A percentile compares a stretch with the other conserved stretches of the same genome.
phyloP scores from a whole-genome alignment of 2,113 vertebrate genomes.

The Dicerorhinus sumatrensis region DNA sequence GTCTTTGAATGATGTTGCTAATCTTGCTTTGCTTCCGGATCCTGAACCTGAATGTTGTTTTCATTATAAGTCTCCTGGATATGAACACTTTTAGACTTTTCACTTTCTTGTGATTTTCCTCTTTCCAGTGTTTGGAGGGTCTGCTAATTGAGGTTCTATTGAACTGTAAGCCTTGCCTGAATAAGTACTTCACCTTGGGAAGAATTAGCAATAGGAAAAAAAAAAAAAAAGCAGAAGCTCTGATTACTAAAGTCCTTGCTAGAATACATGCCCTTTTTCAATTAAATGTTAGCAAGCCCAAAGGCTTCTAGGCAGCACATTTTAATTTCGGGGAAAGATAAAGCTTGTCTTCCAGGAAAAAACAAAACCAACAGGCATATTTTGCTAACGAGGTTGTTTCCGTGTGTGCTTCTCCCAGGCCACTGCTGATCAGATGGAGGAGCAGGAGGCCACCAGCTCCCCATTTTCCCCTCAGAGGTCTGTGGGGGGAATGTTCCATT shows the following conservation, averaged over 20 bases:
- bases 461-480: neutral
- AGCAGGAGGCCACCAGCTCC: neutral
- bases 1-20: neutral
- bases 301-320: neutral
- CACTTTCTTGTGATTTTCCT: constrained; percentile 45
- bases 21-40: constrained; percentile 15
- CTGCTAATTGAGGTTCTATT: constrained; percentile 26
- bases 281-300: constrained; percentile 12
- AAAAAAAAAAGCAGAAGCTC: neutral
- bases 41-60: neutral
- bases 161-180: neutral
- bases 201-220: neutral
- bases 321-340: constrained; percentile 35
- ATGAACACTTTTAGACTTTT: constrained; percentile 23
- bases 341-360: neutral
- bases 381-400: constrained; percentile 22
- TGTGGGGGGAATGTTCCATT: neutral
- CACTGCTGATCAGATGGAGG: neutral
- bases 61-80: neutral
- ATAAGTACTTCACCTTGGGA: constrained; percentile 48
- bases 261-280: neutral
- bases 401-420: neutral
- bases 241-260: neutral
- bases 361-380: neutral
- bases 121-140: neutral